A percentile compares a stretch with the other conserved stretches of the same genome.
These are phyloP conservation scores for Crenuchus spilurus DNA, from an alignment of 2,797 vertebrate species.

Conservation along the genomic window DNA sequence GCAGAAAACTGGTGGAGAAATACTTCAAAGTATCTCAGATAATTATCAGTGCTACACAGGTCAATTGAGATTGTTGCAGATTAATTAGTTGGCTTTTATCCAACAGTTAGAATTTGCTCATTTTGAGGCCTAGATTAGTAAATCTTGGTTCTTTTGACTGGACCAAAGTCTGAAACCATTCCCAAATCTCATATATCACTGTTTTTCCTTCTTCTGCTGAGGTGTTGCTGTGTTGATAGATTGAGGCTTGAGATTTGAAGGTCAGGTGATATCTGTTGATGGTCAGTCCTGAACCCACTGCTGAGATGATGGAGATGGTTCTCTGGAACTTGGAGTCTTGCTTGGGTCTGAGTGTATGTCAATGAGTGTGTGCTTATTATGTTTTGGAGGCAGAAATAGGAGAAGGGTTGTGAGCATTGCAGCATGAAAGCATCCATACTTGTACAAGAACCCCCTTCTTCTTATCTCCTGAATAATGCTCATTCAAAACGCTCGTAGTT, in stretches of 20 bases:
- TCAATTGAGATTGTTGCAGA: not conserved
- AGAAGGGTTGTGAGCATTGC: conserved; percentile 10
- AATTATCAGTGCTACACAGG: not conserved
- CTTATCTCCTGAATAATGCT: conserved; percentile 53
- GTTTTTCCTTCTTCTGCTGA: conserved; percentile 8
- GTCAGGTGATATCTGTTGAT: conserved; percentile 10
- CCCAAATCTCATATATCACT: no score
- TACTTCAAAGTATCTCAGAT: not conserved
- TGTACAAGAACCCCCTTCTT: conserved; percentile 31
- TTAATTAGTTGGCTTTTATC: not conserved
- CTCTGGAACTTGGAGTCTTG: conserved; percentile 8
- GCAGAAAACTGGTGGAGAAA: not conserved
- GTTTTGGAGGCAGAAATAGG: conserved; percentile 8
- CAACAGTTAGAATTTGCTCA: not conserved
- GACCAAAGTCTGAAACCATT: no score
- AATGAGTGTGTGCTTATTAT: not conserved
- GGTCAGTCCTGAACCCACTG: not conserved
- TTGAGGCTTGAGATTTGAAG: conserved; percentile 20
- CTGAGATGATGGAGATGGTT: not conserved
- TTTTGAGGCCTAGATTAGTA: not conserved
- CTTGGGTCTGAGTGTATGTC: conserved; percentile 20
- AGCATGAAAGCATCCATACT: conserved; percentile 3
- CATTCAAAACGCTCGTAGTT: conserved; percentile 97
- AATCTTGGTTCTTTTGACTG: no score
- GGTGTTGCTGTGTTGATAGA: not conserved